A percentile compares a stretch with the other conserved stretches of the same genome.
Conservation (phyloP, 2,888 invertebrate genomes). For the Rhagium mordax region DNA sequence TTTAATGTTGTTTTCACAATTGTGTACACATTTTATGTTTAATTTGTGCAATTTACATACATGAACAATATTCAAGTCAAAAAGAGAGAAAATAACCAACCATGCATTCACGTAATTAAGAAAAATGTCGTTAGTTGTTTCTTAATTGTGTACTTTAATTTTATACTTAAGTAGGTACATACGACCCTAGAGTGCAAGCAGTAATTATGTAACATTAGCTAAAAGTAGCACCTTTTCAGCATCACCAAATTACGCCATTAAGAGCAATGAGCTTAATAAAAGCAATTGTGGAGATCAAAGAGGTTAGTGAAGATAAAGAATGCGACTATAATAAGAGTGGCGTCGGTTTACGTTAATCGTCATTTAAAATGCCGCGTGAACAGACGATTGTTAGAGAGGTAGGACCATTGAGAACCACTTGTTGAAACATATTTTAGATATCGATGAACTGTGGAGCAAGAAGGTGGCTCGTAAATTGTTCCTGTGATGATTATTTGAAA, state of each 20-base stretch:
- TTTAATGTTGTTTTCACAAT: neutral
- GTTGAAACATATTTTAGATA: neutral
- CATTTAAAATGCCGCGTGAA: slow-evolving; percentile 21
- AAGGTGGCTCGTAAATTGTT: no score
- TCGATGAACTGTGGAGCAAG: no score
- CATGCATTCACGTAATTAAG: neutral
- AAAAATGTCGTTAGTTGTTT: neutral
- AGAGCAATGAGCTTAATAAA: slow-evolving; percentile 53
- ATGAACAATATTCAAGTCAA: neutral
- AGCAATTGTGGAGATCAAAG: slow-evolving; percentile 62
- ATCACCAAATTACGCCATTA: slow-evolving; percentile 58
- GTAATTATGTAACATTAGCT: slow-evolving; percentile 26
- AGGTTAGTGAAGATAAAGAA: slow-evolving; percentile 64
- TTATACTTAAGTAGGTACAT: neutral
- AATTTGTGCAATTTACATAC: neutral
- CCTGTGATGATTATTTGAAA: no score
- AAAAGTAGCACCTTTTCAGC: slow-evolving; percentile 47
- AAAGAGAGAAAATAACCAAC: neutral
- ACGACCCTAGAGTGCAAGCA: slow-evolving; percentile 18
- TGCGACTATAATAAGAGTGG: slow-evolving; percentile 66
- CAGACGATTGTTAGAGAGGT: slow-evolving; percentile 4
- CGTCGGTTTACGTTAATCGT: slow-evolving; percentile 56
- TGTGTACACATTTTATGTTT: neutral
- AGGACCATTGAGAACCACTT: slow-evolving; percentile 10
- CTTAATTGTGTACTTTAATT: slow-evolving; percentile 5